phyloP scores from a whole-genome alignment of 1,140 invertebrate genomes.

The Limonius californicus region DNA sequence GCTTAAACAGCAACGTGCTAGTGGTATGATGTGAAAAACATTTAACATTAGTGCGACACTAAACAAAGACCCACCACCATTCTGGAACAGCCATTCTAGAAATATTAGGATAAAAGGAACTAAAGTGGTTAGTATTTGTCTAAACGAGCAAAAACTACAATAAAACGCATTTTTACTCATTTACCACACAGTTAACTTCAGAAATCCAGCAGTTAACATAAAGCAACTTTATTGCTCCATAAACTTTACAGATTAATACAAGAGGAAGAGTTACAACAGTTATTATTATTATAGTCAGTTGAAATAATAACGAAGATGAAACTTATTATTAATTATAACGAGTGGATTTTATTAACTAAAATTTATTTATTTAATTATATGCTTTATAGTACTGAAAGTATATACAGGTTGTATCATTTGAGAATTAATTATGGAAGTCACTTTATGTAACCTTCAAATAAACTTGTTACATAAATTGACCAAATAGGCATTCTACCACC shows the following conservation, averaged over 20 bases:
- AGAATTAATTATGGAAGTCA: no score
- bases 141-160: no score
- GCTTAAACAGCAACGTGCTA: not conserved
- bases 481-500: not conserved
- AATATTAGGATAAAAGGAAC: not conserved
- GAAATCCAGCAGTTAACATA: slow-evolving; percentile 30
- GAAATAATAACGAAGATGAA: slow-evolving; percentile 1
- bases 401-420: no score
- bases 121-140: not conserved
- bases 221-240: slow-evolving; percentile 47
- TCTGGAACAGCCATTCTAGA: slow-evolving; percentile 48
- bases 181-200: not conserved
- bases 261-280: slow-evolving; percentile 23
- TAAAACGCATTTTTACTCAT: no score
- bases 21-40: slow-evolving; percentile 3
- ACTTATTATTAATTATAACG: no score
- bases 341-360: no score
- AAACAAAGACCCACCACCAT: slow-evolving; percentile 31
- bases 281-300: slow-evolving; percentile 30
- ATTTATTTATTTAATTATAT: no score
- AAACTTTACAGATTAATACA: slow-evolving; percentile 35
- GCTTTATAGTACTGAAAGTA: no score
- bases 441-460: no score
- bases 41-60: not conserved
- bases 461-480: no score